phyloP scores from a whole-genome alignment of 2,113 vertebrate genomes.

The Meleagris gallopavo region DNA sequence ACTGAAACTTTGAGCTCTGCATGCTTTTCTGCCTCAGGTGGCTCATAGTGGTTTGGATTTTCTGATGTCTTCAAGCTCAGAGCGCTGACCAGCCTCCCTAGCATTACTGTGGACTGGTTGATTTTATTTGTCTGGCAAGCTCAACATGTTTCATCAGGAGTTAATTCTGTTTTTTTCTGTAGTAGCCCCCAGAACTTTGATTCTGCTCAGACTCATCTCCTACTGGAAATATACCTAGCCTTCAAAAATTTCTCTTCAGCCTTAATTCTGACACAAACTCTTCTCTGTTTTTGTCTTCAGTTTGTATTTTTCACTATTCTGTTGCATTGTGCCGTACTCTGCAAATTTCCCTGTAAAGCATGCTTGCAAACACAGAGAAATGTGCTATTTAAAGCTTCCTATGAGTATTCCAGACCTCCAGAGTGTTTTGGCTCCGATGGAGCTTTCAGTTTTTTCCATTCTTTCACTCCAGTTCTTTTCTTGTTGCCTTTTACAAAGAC shows the following conservation, averaged over 20 bases:
- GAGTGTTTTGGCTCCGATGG: slow-evolving; percentile 25
- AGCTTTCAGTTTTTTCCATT: slow-evolving; percentile 18
- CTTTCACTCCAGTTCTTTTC: slow-evolving; percentile 25
- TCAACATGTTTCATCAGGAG: neutral
- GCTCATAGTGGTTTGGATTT: slow-evolving; percentile 34
- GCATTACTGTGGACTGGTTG: neutral
- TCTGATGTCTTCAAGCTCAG: slow-evolving; percentile 43
- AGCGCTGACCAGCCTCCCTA: slow-evolving; percentile 19
- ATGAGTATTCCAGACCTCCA: slow-evolving; percentile 10
- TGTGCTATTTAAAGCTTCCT: slow-evolving; percentile 41
- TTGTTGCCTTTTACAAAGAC: slow-evolving; percentile 15
- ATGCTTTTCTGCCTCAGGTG: slow-evolving; percentile 53
- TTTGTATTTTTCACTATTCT: neutral
- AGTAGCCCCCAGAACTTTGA: slow-evolving; percentile 1
- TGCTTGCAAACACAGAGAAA: neutral
- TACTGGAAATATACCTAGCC: slow-evolving; percentile 5
- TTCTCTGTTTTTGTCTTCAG: slow-evolving; percentile 1
- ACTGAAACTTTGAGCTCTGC: slow-evolving; percentile 58
- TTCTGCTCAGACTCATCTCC: neutral
- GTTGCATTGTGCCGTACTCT: neutral
- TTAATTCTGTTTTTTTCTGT: slow-evolving; percentile 25
- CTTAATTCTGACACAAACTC: neutral
- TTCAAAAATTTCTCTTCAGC: slow-evolving; percentile 22
- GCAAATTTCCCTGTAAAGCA: neutral
- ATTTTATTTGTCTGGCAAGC: slow-evolving; percentile 24